Base-by-base conservation (phyloP, 2,888 invertebrate species). In the Pachydiplax longipennis region DNA sequence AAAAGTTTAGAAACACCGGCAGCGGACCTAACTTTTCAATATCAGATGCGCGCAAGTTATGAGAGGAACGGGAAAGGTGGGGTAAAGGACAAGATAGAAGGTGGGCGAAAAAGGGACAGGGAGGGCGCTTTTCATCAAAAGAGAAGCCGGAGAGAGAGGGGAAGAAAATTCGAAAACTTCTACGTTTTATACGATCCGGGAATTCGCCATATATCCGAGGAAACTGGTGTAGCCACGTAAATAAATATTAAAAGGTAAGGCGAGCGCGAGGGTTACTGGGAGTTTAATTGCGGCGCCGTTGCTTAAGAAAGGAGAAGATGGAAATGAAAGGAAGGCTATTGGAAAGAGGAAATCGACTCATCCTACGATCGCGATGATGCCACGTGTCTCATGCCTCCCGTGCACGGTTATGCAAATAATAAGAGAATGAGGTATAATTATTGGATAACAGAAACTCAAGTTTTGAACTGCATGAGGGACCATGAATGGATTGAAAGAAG, bases 41-140 rank as follows among this genome's bases (percentile, higher is more conserved):
- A 87, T 87, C 87, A 61, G 61, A 87, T 87, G 61, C 87, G 65
- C 87, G 37, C n/a, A 53, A 61, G 58, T 87, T 61, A 61, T 31
- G 87, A 61, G 35, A 61, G 13, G 37, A 53, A 35, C 2, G 31
- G 5, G 82, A 12, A 13, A 22, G 22, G 40, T 48, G 4, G 13
- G 44, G n/a, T 25, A 31, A 0, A 31, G 31, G 31, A n/a, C 22
- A 53, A 25, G 82, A 25, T n/a, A 13, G 82, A 12, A 53, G 25
- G 25, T n/a, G 13, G 53, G 15, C 15, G 25, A 13, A 5, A 48
- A 25, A 48, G 25, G 25, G 15, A 5, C 25, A 13, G 48, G 58
- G 35, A 18, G 53, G 22, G 18, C 31, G 25, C 31, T 31, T 31
- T 22, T 13, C 31, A 25, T 31, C 25, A 31, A 31, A 31, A 35